A percentile compares a stretch with the other conserved stretches of the same genome.
phyloP scores from a whole-genome alignment of 2,113 vertebrate species.

The Pseudopipra pipra region DNA sequence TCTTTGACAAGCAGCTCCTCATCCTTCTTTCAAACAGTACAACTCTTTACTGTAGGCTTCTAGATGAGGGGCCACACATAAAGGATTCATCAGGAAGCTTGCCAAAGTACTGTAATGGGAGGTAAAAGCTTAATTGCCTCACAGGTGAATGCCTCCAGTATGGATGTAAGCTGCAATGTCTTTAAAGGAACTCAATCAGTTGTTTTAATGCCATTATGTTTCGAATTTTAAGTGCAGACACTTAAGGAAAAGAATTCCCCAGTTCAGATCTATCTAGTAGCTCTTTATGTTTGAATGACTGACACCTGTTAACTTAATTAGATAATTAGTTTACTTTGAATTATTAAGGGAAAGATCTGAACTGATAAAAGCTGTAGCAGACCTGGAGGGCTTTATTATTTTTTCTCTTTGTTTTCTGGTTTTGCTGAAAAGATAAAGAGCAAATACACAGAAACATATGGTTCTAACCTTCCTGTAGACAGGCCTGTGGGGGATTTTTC shows the following conservation, averaged over 20 bases:
- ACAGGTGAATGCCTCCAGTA: constrained; percentile 45
- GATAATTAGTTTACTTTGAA: constrained; percentile 62
- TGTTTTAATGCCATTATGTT: constrained; percentile 22
- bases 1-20: not conserved
- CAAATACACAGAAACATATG: constrained; percentile 46
- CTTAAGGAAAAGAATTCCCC: constrained; percentile 44
- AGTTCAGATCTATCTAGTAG: constrained; percentile 16
- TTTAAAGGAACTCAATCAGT: constrained; percentile 32
- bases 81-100: constrained; percentile 52
- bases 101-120: constrained; percentile 50
- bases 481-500: constrained; percentile 38
- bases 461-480: constrained; percentile 51
- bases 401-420: constrained; percentile 31
- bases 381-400: constrained; percentile 43
- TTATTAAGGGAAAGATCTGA: constrained; percentile 52
- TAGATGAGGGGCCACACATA: not conserved
- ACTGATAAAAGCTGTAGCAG: constrained; percentile 33
- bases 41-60: not conserved
- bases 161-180: constrained; percentile 8
- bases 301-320: constrained; percentile 62
- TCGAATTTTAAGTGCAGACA: constrained; percentile 37
- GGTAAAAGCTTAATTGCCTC: constrained; percentile 45
- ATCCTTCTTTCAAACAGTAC: not conserved
- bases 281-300: constrained; percentile 48
- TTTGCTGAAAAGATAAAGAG: constrained; percentile 60